Base-by-base conservation (phyloP, 2,888 invertebrate genomes). In the Hemithea aestivaria region DNA sequence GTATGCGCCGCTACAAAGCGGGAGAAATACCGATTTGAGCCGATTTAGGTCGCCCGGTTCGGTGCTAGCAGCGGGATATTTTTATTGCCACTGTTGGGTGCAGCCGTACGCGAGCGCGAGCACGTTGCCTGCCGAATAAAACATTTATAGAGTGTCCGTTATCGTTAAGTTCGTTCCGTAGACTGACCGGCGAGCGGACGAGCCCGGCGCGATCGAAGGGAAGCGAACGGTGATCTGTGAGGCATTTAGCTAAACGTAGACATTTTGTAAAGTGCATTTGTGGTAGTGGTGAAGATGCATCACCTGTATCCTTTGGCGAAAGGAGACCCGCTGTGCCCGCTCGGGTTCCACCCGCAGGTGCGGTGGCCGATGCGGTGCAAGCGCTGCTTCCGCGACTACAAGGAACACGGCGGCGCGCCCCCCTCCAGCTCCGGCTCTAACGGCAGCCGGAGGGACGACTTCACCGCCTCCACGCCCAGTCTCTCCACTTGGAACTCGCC, bases 261-360 rank as follows among this genome's bases (percentile, higher is more conserved):
- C 77, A 81, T 82, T n/a, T 84, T 71, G 71, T 74, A 63, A 61
- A 72, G 79, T 85, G 83, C 77, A 83, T 85, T 83, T 82, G 67
- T 53, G 67, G 66, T 61, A 68, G 64, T 53, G 49, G 62, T 62
- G 58, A 74, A 59, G 56, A 93, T 93, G 93, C 92, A 93, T 82
- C 93, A 93, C 75, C 75, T 92, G 71, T 93, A 92, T 74, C 92
- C 93, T 25, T 80, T 93, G 70, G 93, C 93, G 70, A 95, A 95
- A 81, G 93, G 93, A 62, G 96, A 96, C 81, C 94, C 96, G 49
- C 82, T 96, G 59, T 96, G 96, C 77, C 96, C 96, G 48, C 88
- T 96, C 72, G 97, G 97, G 27, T 97, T 97, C 81, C 96, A 96
- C 87, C 96, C 97, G 43, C 96, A 97, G 88, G 95, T 96, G 58